Evolutionary conservation across 2,113 vertebrate genomes (phyloP).

Genomic region (Progne subis): DNA sequence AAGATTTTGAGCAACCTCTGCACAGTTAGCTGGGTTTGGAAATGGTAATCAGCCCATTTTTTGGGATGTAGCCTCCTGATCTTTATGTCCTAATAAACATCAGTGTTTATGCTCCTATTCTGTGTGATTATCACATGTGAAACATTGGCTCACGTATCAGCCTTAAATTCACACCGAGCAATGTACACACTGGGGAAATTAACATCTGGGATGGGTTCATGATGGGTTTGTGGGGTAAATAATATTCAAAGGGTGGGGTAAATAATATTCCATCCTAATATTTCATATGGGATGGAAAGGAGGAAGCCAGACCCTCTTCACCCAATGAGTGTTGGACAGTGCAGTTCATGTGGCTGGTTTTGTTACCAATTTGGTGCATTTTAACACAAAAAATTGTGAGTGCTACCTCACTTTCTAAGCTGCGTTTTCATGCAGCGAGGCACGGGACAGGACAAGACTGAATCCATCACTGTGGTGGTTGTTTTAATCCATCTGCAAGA

Average conservation of each 20-base stretch:
- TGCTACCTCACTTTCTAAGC: background rate
- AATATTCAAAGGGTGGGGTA: background rate
- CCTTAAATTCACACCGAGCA: background rate
- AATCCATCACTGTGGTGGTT: background rate
- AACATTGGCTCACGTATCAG: background rate
- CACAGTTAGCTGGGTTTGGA: background rate
- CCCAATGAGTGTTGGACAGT: fast-evolving
- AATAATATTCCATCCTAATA: background rate
- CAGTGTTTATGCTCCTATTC: background rate
- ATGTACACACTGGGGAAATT: background rate
- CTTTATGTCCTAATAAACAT: background rate
- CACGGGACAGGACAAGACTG: background rate
- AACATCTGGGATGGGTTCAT: background rate
- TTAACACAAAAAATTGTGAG: background rate
- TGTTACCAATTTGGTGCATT: fast-evolving
- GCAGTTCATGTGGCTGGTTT: fast-evolving
- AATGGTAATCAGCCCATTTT: background rate
- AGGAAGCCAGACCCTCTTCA: background rate
- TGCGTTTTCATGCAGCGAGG: background rate
- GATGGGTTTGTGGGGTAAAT: background rate
- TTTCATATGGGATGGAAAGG: background rate
- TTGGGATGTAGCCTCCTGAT: background rate
- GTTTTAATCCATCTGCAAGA: background rate
- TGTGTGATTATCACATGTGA: background rate
- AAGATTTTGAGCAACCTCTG: background rate